A percentile compares a stretch with the other conserved stretches of the same genome.
phyloP scores from a whole-genome alignment of 2,888 invertebrate species.

The Malthinus seriepunctatus region DNA sequence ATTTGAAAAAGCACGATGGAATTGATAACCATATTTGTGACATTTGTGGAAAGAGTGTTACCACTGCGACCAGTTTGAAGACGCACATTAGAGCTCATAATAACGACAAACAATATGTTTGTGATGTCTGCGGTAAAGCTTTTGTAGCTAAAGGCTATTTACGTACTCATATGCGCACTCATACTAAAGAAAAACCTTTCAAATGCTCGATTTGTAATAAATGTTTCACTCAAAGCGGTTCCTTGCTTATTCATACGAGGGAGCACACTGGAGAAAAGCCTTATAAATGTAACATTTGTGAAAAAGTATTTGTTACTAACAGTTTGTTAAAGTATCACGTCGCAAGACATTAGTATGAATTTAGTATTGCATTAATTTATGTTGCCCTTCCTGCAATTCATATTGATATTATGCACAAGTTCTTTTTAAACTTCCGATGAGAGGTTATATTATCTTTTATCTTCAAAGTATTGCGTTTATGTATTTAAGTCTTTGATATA shows the following conservation, averaged over 20 bases:
- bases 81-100: slow-evolving; percentile 38
- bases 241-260: slow-evolving; percentile 56
- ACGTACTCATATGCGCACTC: slow-evolving; percentile 58
- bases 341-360: too few species aligned
- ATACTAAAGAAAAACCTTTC: slow-evolving; percentile 58
- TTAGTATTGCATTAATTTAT: too few species aligned
- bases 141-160: slow-evolving; percentile 51
- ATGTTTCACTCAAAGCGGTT: slow-evolving; percentile 58
- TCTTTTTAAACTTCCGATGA: too few species aligned
- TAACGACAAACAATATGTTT: slow-evolving; percentile 7
- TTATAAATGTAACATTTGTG: slow-evolving; percentile 40
- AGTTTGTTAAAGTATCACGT: neutral
- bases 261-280: slow-evolving; percentile 56
- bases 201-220: slow-evolving; percentile 60
- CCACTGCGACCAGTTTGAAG: slow-evolving; percentile 29
- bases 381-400: too few species aligned
- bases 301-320: neutral
- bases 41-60: slow-evolving; percentile 49
- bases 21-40: slow-evolving; percentile 40
- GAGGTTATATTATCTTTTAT: too few species aligned
- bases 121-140: slow-evolving; percentile 39
- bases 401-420: too few species aligned
- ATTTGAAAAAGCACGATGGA: neutral
- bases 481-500: too few species aligned
- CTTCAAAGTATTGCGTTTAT: too few species aligned